Evolutionary conservation across 2,797 vertebrate species (phyloP).

Genomic region (Lophotriccus pileatus): DNA sequence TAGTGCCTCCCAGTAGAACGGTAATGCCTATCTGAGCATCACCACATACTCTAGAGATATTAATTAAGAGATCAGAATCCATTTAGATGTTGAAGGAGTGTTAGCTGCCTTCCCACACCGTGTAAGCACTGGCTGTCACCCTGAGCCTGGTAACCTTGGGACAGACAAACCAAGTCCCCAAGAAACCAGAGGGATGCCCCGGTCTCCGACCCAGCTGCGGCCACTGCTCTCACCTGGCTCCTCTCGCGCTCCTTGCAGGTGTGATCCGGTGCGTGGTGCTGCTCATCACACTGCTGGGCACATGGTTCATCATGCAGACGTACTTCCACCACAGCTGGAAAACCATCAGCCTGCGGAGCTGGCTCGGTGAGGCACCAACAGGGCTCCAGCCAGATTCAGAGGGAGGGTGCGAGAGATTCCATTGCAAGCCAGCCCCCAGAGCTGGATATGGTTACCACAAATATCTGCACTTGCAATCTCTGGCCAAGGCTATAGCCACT

Average conservation of each 20-base stretch:
- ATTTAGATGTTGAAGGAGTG: not conserved
- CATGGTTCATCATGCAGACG: constrained; percentile 1
- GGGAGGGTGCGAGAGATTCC: not conserved
- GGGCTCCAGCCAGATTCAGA: rapidly evolving
- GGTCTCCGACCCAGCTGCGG: rapidly evolving
- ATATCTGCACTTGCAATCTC: not conserved
- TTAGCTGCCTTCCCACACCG: not conserved
- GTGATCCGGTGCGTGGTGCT: not conserved
- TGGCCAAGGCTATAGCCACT: not conserved
- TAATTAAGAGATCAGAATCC: constrained; percentile 8
- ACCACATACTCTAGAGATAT: not conserved
- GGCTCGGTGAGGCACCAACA: constrained; percentile 58
- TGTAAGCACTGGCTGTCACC: not conserved
- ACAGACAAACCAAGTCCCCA: not conserved
- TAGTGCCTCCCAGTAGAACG: not conserved
- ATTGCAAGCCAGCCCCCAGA: rapidly evolving
- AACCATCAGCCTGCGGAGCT: constrained; percentile 53
- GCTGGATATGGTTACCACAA: rapidly evolving
- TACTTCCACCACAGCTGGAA: not conserved
- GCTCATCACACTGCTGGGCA: constrained; percentile 6
- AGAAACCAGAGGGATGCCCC: not conserved
- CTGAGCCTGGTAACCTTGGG: not conserved
- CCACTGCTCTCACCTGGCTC: not conserved
- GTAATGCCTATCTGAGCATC: not conserved
- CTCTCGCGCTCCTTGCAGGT: not conserved